These are phyloP conservation scores for Ranitomeya variabilis DNA, from an alignment of 2,113 vertebrate genomes.

Conservation along the genomic window DNA sequence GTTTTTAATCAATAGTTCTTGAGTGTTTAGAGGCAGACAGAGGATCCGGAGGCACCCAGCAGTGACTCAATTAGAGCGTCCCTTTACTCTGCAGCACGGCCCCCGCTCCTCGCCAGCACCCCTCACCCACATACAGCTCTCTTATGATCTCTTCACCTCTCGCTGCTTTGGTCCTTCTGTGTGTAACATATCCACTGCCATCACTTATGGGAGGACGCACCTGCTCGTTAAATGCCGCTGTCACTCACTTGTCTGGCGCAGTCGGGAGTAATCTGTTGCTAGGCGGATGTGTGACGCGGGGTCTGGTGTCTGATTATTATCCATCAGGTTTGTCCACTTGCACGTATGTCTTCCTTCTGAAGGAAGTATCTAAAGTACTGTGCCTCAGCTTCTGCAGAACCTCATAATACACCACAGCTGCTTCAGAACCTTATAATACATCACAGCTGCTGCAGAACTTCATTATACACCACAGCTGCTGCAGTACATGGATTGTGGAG, in stretches of 20 bases:
- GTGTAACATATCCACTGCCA: neutral
- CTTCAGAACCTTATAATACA: neutral
- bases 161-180: neutral
- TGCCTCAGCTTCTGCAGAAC: neutral
- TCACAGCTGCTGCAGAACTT: neutral
- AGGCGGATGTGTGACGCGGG: neutral
- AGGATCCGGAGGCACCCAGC: conserved; percentile 36
- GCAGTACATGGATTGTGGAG: too few species aligned
- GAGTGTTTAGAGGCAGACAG: conserved; percentile 54
- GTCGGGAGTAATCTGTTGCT: neutral
- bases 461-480: neutral
- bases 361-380: too few species aligned
- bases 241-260: neutral
- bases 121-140: neutral
- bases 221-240: neutral
- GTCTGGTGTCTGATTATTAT: neutral
- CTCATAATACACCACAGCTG: neutral
- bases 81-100: conserved; percentile 33
- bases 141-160: neutral
- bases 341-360: neutral
- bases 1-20: conserved; percentile 57
- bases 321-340: neutral
- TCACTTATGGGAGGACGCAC: neutral
- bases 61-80: conserved; percentile 51
- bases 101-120: neutral